Percentiles rank a stretch among this genome's conserved stretches.
These are phyloP conservation scores for Barnardius zonarius DNA, from an alignment of 2,113 vertebrate genomes.

Conservation along the genomic window DNA sequence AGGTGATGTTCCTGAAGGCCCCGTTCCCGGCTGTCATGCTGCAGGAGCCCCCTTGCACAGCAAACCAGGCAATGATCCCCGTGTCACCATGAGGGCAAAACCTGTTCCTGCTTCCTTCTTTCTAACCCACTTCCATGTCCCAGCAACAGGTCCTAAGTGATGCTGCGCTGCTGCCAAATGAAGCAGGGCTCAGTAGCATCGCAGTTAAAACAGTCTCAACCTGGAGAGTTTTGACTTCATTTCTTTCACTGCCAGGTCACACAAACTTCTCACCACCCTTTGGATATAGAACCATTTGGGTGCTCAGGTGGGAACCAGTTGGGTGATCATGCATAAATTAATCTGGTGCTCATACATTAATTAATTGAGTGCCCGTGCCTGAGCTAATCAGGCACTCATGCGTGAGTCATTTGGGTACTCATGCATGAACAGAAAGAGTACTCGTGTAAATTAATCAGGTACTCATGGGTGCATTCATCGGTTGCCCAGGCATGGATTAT, in stretches of 20 bases:
- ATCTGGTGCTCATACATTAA: background rate
- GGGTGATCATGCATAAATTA: background rate
- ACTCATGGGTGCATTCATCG: background rate
- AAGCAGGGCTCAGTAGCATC: accelerated
- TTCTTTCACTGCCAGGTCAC: background rate
- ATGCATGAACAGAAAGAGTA: background rate
- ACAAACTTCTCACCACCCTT: background rate
- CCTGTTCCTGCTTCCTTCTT: background rate
- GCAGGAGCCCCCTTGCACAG: background rate
- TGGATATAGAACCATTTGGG: background rate
- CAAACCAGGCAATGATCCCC: background rate
- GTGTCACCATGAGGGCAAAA: background rate
- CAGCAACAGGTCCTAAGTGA: accelerated
- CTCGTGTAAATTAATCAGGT: background rate
- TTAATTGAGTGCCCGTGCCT: background rate
- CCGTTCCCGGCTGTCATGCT: accelerated
- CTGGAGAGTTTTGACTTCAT: background rate
- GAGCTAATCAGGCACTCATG: background rate
- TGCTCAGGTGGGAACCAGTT: background rate
- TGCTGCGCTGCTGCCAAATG: accelerated
- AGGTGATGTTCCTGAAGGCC: background rate
- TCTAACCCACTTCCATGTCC: background rate
- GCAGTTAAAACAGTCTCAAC: background rate
- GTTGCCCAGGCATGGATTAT: background rate
- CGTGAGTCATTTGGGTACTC: background rate